Evolutionary conservation across 2,113 vertebrate genomes (phyloP).

Genomic region (Pelobates fuscus): DNA sequence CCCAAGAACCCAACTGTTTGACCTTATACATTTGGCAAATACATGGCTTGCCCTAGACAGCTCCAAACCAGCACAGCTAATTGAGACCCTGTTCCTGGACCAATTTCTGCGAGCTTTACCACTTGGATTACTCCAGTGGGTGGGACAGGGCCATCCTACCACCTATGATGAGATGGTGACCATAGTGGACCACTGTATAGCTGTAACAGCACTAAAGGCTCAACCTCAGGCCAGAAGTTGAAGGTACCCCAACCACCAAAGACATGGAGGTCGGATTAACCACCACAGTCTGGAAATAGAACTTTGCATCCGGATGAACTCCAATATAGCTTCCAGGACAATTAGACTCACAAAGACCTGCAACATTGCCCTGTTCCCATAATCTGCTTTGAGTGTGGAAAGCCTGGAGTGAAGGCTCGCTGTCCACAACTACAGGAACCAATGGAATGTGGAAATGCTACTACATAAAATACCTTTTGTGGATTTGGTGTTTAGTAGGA

Average conservation of each 20-base stretch:
- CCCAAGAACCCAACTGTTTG: too few species aligned
- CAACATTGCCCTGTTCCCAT: too few species aligned
- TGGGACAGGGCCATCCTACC: too few species aligned
- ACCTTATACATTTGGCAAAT: not conserved
- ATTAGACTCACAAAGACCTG: not conserved
- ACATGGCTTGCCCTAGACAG: too few species aligned
- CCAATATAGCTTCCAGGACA: not conserved
- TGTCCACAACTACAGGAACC: not conserved
- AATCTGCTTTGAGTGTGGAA: too few species aligned
- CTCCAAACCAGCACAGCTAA: not conserved
- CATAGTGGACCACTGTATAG: too few species aligned
- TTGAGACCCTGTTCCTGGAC: not conserved
- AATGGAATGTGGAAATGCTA: not conserved
- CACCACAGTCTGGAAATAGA: too few species aligned
- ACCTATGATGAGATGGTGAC: too few species aligned
- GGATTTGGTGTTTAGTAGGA: not conserved
- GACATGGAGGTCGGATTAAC: not conserved
- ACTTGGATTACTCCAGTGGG: too few species aligned
- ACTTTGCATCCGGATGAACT: not conserved
- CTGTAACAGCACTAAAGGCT: too few species aligned
- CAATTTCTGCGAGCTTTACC: not conserved
- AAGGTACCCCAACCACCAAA: not conserved
- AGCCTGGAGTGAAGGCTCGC: not conserved
- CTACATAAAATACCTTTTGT: not conserved
- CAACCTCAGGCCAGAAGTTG: too few species aligned